Base-by-base conservation (phyloP, 2,888 invertebrate genomes). In the Megaustenia siamemsis region DNA sequence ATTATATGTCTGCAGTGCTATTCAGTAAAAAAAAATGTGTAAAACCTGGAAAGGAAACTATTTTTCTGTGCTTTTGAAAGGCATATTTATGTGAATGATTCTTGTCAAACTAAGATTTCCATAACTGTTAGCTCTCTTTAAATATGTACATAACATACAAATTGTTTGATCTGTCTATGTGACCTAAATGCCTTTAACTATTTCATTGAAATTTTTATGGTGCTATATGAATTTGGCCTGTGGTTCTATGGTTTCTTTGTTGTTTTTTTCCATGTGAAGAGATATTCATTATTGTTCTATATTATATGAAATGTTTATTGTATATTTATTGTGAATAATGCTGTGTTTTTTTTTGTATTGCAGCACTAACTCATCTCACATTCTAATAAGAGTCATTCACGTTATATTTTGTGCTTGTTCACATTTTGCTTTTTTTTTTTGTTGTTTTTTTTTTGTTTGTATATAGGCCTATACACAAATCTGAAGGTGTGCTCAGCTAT, bases 171-270 rank as follows among this genome's bases (percentile, higher is more conserved):
- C 38, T 43, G 15, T 43, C 8, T n/a, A 71, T 45, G 71, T 60
- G 8, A 56, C 56, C n/a, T 35, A n/a, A 38, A 28, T 40, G 77
- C 77, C 77, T 77, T 60, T 56, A 77, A 40, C 40, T 40, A 56
- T 60, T 77, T 77, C 77, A 77, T 56, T 49, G 56, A 76, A 21
- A 73, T 76, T 56, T 76, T 35, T 56, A 77, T 77, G 77, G 77
- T 77, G 77, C 77, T 77, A 77, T n/a, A 35, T 73, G 73, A 53
- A n/a, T n/a, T n/a, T 66, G 32, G 66, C 38, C 66, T 66, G 35
- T 66, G 66, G 66, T 71, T 43, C 45, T 43, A 3, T n/a, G 38
- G 69, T 21, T 71, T 71, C 35, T 71, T 43, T 32, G 63, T 18
- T 12, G 21, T 63, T n/a, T n/a, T n/a, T n/a, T n/a, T 63, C 63